Percentiles rank a stretch among this genome's conserved stretches.
Conservation (phyloP, 2,797 vertebrate genomes). For the Enteromius afrohamiltoni region DNA sequence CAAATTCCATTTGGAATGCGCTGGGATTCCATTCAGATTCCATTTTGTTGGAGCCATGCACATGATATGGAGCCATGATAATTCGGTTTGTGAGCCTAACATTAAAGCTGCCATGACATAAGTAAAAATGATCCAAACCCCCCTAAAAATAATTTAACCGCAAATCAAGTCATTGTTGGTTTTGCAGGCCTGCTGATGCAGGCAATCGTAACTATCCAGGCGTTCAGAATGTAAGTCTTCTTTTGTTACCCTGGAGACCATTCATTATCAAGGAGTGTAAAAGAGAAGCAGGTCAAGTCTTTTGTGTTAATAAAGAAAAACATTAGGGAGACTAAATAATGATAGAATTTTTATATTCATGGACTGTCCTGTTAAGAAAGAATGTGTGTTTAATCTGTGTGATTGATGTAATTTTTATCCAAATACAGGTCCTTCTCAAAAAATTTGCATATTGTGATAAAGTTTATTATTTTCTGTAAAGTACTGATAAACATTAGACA, state of each 20-base stretch:
- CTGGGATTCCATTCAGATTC: constrained; percentile 24
- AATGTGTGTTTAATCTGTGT: not conserved
- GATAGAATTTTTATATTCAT: not conserved
- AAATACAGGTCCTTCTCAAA: too few relatives aligned
- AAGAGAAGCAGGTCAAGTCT: not conserved
- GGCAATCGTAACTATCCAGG: not conserved
- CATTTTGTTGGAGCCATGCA: not conserved
- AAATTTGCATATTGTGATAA: too few relatives aligned
- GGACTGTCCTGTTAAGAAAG: not conserved
- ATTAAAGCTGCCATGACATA: not conserved
- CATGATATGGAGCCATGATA: not conserved
- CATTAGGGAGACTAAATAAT: not conserved
- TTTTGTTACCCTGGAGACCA: not conserved
- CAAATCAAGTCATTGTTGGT: constrained; percentile 42
- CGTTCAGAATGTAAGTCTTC: constrained; percentile 2
- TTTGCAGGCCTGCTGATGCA: constrained; percentile 26
- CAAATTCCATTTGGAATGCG: constrained; percentile 9
- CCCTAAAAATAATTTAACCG: constrained; percentile 51
- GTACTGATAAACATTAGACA: too few relatives aligned
- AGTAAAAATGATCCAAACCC: constrained; percentile 8
- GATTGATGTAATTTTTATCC: not conserved
- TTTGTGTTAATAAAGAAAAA: constrained; percentile 5
- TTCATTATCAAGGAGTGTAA: not conserved
- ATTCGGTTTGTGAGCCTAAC: not conserved
- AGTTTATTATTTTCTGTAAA: too few relatives aligned